Conservation (phyloP, 2,113 vertebrate species). For the Myrmecophaga tridactyla region DNA sequence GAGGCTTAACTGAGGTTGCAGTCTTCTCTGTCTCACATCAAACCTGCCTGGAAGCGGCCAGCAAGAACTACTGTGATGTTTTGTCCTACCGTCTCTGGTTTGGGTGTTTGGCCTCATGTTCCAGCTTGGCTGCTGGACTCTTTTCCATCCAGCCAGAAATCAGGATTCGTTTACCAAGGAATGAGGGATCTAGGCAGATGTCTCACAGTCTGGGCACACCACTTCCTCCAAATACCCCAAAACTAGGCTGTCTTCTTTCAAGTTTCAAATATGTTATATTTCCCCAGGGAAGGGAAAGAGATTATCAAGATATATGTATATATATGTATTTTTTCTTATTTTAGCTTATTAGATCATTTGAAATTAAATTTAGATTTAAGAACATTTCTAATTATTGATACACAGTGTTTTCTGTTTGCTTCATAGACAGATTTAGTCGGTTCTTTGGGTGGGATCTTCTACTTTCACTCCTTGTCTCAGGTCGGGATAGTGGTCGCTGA, state of each 20-base stretch:
- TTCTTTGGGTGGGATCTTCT: slow-evolving; percentile 43
- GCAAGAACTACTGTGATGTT: neutral
- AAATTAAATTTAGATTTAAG: neutral
- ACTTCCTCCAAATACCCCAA: neutral
- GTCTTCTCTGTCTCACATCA: neutral
- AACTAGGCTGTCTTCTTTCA: neutral
- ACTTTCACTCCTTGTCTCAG: slow-evolving; percentile 56
- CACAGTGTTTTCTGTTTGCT: neutral
- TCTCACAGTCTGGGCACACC: neutral
- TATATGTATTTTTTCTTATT: neutral
- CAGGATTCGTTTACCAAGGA: too few species aligned
- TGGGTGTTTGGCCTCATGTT: neutral
- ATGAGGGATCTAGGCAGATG: neutral
- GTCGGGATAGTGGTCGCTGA: neutral
- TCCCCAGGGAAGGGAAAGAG: neutral
- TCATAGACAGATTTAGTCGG: neutral
- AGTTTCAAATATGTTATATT: neutral
- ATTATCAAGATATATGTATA: too few species aligned
- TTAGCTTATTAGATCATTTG: neutral
- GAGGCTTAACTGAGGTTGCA: neutral
- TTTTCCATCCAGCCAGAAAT: neutral
- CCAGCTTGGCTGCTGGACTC: neutral
- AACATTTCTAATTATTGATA: neutral
- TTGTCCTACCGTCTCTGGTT: neutral
- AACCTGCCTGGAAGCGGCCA: neutral